Evolutionary conservation across 2,888 invertebrate species (phyloP).

Genomic region (Hylaea fasciaria): DNA sequence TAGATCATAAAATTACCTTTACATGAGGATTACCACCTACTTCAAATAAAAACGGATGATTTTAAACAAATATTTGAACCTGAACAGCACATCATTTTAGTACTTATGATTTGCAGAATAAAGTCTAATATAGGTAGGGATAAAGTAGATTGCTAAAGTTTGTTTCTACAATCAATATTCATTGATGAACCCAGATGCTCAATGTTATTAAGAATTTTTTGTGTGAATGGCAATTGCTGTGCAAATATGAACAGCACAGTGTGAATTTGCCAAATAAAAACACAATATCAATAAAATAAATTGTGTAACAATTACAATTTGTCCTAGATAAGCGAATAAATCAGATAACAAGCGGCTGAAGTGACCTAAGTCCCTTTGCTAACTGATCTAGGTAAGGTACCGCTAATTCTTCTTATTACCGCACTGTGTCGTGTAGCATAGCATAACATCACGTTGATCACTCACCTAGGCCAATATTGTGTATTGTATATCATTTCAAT

Average conservation of each 20-base stretch:
- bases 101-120: neutral
- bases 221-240: slow-evolving; percentile 16
- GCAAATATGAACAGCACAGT: slow-evolving; percentile 20
- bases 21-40: neutral
- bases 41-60: neutral
- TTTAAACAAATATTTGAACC: slow-evolving; percentile 1
- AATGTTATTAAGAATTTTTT: slow-evolving; percentile 13
- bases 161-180: neutral
- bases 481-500: neutral
- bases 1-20: neutral
- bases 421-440: too few relatives aligned
- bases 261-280: slow-evolving; percentile 22
- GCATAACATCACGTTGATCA: too few relatives aligned
- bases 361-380: too few relatives aligned
- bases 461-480: neutral
- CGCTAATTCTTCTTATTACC: too few relatives aligned
- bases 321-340: too few relatives aligned
- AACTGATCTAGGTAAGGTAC: too few relatives aligned
- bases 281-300: slow-evolving; percentile 1
- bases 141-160: neutral
- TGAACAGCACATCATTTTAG: neutral
- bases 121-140: slow-evolving; percentile 1
- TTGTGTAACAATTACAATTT: too few relatives aligned
- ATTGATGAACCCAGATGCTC: slow-evolving; percentile 11
- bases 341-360: too few relatives aligned